Base-by-base conservation (phyloP, 2,888 invertebrate genomes). In the Lochmaea crataegi region DNA sequence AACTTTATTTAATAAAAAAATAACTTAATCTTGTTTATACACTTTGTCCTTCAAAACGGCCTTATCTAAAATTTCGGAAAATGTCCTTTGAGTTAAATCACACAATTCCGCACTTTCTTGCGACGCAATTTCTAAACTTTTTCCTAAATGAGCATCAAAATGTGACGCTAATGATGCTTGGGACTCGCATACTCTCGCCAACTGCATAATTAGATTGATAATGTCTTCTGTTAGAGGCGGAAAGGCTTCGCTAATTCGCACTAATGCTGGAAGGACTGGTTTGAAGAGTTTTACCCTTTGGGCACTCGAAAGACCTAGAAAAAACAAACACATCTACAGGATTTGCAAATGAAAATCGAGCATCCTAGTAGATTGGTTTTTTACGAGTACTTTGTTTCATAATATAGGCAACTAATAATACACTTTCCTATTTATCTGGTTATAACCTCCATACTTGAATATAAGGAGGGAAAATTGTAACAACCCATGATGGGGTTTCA, bases 181-280 rank as follows among this genome's bases (percentile, higher is more conserved):
- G 0, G 96, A 95, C 78, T 94, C 91, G 76, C 94, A 93, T 74
- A 96, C 93, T 79, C 94, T 90, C 1, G 96, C 97, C 22, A 97
- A 89, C 86, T 96, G 96, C 85, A 95, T 89, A 67, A 98, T 87
- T 38, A 98, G 89, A 18, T 93, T 92, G 0, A 95, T 92, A 16
- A 95, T 94, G 83, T 98, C 98, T 81, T 98, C 97, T 61, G 94
- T 91, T 11, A 98, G 88, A 0, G 97, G 95, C 3, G 98, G 98
- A 86, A 98, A 98, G 0, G 97, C 97, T 78, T 93, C 92, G 80
- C 96, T 95, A 78, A 98, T 95, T 56, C 95, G 89, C 6, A 95
- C 94, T 65, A 98, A 88, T 3, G 96, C 94, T 60, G 97, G 95
- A 51, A 98, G 86, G 6, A 95, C 92, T 9, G 95, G 93, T 79